Evolutionary conservation across 1,140 invertebrate genomes (phyloP), one percentile per base, ranked within the genome.

Genomic region (Neodiprion lecontei): DNA sequence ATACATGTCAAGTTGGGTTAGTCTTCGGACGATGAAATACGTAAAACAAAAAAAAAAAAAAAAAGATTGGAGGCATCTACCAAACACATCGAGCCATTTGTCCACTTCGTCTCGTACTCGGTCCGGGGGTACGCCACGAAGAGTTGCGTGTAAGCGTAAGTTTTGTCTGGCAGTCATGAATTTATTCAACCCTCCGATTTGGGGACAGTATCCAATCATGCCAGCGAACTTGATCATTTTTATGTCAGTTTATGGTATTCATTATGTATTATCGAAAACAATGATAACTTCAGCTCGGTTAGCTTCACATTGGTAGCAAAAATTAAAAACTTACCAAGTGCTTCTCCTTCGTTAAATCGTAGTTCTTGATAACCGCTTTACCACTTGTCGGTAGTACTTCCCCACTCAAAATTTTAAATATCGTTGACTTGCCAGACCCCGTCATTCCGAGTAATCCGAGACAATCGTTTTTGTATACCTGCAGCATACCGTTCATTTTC

Each of bases 391-490:
- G 84, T 66, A 80, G 80, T 23, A 91, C 86, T 82, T 96, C 93
- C 50, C 96, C 96, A 3, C 95, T 96, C 72, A 96, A 86, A 93
- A 96, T 96, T 85, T 94, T 94, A 83, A 97, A 96, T 9, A 94
- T 95, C 10, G 94, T 94, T 1, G 95, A 95, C 88, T 96, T 94
- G 12, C 91, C 92, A 65, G 94, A 93, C 48, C 94, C 94, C 86
- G 96, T 96, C 9, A 95, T 90, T 50, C 96, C 96, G 65, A 98
- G 87, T 65, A 98, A 86, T 0, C 96, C 96, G 87, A 97, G 97
- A 83, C 96, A 97, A 88, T 97, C 93, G n/a, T 91, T 91, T 50
- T 88, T 83, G 48, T 89, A 87, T 2, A 94, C 90, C 48, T 71
- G 50, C n/a, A 11, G 50, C n/a, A 53, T 11, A 53, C 50, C 17